Percentiles rank a stretch among this genome's conserved stretches.
These are phyloP conservation scores for Excalfactoria chinensis DNA, from an alignment of 2,113 vertebrate genomes.

Conservation along the genomic window DNA sequence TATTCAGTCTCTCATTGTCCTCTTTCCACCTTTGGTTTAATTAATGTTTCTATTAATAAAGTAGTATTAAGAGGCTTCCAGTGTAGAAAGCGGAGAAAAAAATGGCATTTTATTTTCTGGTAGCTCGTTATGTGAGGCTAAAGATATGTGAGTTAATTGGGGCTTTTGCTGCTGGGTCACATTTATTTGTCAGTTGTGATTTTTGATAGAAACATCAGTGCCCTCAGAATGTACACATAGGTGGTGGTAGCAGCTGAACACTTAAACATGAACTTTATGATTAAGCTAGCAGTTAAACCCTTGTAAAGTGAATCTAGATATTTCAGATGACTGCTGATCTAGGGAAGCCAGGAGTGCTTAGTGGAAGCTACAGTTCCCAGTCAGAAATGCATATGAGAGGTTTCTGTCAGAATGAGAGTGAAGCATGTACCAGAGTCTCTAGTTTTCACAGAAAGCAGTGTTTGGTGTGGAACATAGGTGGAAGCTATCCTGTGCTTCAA, in stretches of 20 bases:
- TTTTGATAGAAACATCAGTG: neutral
- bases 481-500: neutral
- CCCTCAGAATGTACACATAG: fast-evolving
- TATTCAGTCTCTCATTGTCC: neutral
- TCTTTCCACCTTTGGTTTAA: neutral
- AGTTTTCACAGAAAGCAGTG: neutral
- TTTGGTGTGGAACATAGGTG: neutral
- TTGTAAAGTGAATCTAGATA: neutral
- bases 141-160: neutral
- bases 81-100: neutral
- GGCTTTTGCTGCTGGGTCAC: neutral
- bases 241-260: neutral
- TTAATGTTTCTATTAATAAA: neutral
- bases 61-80: neutral
- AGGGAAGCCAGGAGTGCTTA: neutral
- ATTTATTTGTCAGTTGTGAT: fast-evolving
- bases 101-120: neutral
- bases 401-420: neutral
- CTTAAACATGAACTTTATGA: neutral
- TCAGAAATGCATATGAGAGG: neutral
- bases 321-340: neutral
- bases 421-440: neutral
- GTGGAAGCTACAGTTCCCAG: neutral
- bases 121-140: neutral
- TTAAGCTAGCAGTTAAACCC: neutral